phyloP scores from a whole-genome alignment of 2,113 vertebrate species.

The Channa argus region DNA sequence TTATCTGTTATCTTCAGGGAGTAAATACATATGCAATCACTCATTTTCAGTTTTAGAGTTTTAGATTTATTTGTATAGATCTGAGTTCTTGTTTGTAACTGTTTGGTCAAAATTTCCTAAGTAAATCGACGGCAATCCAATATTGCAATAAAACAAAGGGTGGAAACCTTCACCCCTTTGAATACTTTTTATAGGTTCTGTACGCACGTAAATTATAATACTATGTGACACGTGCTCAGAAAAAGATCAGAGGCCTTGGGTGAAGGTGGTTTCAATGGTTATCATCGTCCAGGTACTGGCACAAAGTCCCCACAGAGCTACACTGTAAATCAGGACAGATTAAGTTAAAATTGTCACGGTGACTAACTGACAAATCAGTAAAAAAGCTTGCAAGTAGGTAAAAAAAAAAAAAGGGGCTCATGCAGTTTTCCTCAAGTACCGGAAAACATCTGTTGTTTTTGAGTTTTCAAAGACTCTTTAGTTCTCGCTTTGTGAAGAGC shows the following conservation, averaged over 20 bases:
- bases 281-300: neutral
- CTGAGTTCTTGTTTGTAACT: no score
- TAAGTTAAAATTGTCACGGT: neutral
- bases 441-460: conserved; percentile 14
- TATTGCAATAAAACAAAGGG: no score
- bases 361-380: neutral
- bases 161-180: no score
- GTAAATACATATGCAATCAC: no score
- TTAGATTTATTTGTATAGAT: no score
- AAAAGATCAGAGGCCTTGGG: neutral
- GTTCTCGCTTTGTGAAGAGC: neutral
- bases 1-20: no score
- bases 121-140: no score
- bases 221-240: neutral
- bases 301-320: neutral
- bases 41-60: no score
- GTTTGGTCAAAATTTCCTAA: no score
- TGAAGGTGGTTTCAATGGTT: neutral
- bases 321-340: neutral
- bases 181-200: no score
- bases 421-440: neutral
- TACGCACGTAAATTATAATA: no score
- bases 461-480: neutral
- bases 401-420: neutral
- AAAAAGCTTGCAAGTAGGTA: neutral